Evolutionary conservation across 35 echinoderm and acorn worm species (phyloP).

Genomic region (Apostichopus parvimensis): DNA sequence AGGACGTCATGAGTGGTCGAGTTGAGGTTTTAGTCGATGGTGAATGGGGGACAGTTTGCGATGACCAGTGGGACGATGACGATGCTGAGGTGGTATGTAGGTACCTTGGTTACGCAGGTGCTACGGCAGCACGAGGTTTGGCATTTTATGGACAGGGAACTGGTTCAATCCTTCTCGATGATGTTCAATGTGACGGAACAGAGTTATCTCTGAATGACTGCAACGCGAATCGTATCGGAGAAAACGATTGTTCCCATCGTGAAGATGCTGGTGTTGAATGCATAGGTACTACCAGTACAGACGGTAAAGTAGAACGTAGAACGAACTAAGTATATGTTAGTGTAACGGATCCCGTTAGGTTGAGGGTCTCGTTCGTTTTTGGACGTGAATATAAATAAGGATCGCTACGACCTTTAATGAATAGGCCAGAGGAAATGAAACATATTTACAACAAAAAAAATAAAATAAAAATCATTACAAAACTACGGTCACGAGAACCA

Average conservation of each 20-base stretch:
- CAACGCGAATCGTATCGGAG: background rate
- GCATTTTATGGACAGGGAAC: slow-evolving; percentile 53
- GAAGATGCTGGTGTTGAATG: slow-evolving; percentile 73
- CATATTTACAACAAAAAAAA: too few species aligned
- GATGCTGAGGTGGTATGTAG: slow-evolving; percentile 62
- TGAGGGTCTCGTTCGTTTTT: too few species aligned
- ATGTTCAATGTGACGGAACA: slow-evolving; percentile 59
- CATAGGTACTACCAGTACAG: too few species aligned
- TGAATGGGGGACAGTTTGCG: slow-evolving; percentile 63
- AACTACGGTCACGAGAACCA: too few species aligned
- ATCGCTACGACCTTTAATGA: too few species aligned
- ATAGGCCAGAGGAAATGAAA: too few species aligned
- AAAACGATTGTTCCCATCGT: slow-evolving; percentile 45
- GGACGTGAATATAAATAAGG: too few species aligned
- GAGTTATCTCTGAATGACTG: slow-evolving; percentile 40
- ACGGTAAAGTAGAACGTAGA: too few species aligned
- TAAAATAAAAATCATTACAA: too few species aligned
- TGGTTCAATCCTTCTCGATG: slow-evolving; percentile 47
- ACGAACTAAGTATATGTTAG: too few species aligned
- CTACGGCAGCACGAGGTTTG: background rate
- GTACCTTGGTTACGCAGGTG: slow-evolving; percentile 47
- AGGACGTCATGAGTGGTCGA: background rate
- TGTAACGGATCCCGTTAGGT: too few species aligned
- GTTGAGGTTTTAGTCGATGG: slow-evolving; percentile 56
- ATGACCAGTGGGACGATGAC: slow-evolving; percentile 49